phyloP scores from a whole-genome alignment of 2,797 vertebrate species.

The Ctenosaura bakeri region DNA sequence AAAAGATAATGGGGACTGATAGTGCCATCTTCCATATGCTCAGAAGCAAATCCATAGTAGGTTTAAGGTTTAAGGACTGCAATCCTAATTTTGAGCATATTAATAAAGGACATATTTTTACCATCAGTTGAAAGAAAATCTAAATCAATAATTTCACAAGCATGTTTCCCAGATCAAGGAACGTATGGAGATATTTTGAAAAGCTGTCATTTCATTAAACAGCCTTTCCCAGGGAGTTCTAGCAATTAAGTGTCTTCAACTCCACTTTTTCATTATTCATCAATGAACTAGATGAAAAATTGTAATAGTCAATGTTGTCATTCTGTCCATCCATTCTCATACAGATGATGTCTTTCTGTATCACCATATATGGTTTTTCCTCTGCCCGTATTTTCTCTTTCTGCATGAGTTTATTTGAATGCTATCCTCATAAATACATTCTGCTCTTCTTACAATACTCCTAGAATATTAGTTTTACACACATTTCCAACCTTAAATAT shows the following conservation, averaged over 20 bases:
- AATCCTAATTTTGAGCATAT: background rate
- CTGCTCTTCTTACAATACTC: background rate
- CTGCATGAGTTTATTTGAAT: background rate
- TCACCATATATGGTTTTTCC: background rate
- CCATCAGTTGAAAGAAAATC: background rate
- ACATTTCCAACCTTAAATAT: conserved; percentile 7
- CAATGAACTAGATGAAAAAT: conserved; percentile 13
- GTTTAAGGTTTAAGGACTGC: background rate
- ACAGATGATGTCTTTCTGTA: background rate
- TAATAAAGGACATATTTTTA: background rate
- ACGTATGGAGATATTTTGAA: background rate
- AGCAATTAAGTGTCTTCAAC: conserved; percentile 16
- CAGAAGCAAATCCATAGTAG: background rate
- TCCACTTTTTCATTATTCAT: conserved; percentile 27
- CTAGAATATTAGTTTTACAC: background rate
- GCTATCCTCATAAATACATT: background rate
- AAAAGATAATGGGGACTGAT: background rate
- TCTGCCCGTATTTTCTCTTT: background rate
- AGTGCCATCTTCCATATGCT: background rate
- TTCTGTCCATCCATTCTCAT: background rate
- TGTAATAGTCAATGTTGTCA: conserved; percentile 13
- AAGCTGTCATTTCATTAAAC: background rate
- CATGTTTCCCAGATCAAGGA: background rate
- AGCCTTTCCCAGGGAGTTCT: conserved; percentile 2
- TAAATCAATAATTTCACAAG: conserved; percentile 10